Evolutionary conservation across 1,140 invertebrate species (phyloP), one percentile per base, ranked within the genome.

Genomic region (Neodiprion fabricii): DNA sequence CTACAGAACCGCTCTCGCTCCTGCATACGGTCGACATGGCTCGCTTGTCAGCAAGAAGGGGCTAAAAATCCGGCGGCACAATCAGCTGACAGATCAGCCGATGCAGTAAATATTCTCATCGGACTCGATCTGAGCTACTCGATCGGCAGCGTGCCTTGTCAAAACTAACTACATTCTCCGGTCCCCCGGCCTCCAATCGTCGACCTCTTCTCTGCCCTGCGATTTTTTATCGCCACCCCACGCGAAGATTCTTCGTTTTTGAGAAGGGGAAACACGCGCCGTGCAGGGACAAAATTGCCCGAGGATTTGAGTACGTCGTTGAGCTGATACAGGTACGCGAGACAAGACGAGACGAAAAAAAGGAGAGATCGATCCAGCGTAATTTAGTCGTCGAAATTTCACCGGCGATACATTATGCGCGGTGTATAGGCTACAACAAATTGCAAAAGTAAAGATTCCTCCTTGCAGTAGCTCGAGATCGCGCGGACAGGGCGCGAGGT

Each of bases 71-170:
- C 74, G 73, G 71, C 76, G 67, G 72, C 69, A 77, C 74, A 81
- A 84, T 84, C 84, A 85, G 79, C 80, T 83, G 84, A 82, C 83
- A 80, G 81, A 86, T 85, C 84, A 79, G 79, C 75, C 80, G 78
- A 78, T 78, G 78, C 75, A 77, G 80, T 81, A 82, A 86, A 86
- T 84, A 83, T 85, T 84, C 82, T 83, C 79, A 80, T 82, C 79
- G 75, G 28, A 72, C 40, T 49, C 61, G 71, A 50, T 48, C 65
- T 48, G 21, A 70, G 70, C n/a, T 40, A 40, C 28, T 61, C 53
- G 53, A 61, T 61, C 53, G 53, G 11, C 53, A 77, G 75, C 73
- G 69, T 48, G 61, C 71, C 77, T 75, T 77, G 81, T 82, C 80
- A 82, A 81, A 80, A 82, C 70, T 76, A 73, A 49, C 11, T 5